Evolutionary conservation across 23 tunicate genomes (phyloP), one percentile per base, ranked within the genome.

Genomic region (Phallusia fumigata): DNA sequence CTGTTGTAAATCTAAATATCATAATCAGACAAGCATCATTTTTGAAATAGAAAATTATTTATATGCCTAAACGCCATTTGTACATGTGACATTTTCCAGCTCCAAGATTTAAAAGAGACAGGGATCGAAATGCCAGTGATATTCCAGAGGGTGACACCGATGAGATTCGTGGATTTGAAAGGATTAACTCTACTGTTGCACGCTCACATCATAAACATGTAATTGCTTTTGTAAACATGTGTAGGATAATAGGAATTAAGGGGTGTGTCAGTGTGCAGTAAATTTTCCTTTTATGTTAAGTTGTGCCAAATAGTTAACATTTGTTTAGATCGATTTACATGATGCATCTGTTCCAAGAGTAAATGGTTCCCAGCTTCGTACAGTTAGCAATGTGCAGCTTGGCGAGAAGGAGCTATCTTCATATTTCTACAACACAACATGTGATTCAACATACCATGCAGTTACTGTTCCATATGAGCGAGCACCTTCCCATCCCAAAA

Each of bases 121-220:
- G 86, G 40, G 84, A 87, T 75, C 91, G 97, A n/a, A 92, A 92
- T 65, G 91, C 91, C 16, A 92, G 97, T 47, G 91, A 92, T 52
- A 83, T 92, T 58, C 97, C 97, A 19, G 88, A 76, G 30, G 97
- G 97, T 22, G 97, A 92, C 74, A 53, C 64, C 32, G 86, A 87
- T 80, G 35, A 73, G 31, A 33, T 33, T 33, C 85, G 97, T 15
- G 82, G 69, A n/a, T 24, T 22, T 31, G 73, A 87, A 34, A 34
- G 97, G 65, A 50, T 84, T 1, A 87, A 84, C 64, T 44, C 80
- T 32, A 87, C 91, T 32, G 74, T 85, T 32, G n/a, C 97, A 33
- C 73, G 91, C 6, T 65, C 36, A 33, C 83, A 87, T 28, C 91
- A 92, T 69, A 65, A 84, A 76, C 97, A 88, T 16, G 88, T 90